phyloP scores from a whole-genome alignment of 2,797 vertebrate genomes.

The Crax fasciolata region DNA sequence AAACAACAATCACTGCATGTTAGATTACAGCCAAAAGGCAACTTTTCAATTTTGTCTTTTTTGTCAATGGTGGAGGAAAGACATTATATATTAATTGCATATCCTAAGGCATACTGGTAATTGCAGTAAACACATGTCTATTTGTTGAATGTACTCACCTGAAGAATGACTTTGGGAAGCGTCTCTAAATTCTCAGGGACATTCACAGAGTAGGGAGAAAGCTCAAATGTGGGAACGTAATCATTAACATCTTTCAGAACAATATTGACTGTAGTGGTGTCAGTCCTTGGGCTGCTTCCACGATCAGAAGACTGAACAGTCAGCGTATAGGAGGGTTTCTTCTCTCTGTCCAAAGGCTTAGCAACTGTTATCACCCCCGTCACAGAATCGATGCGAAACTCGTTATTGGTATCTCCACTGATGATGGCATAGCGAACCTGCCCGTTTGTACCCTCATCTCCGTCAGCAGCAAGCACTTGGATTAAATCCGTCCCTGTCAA shows the following conservation, averaged over 20 bases:
- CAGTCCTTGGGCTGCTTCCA: slow-evolving; percentile 90
- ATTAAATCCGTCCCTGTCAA: slow-evolving; percentile 92
- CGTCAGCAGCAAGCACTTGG: slow-evolving; percentile 90
- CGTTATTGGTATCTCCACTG: slow-evolving; percentile 83
- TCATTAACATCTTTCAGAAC: slow-evolving; percentile 93
- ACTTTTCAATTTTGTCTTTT: background rate
- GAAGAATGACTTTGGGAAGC: slow-evolving; percentile 90
- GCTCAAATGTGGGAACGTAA: slow-evolving; percentile 91
- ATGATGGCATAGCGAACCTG: slow-evolving; percentile 92
- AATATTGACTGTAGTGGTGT: slow-evolving; percentile 88
- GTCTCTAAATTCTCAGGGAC: slow-evolving; percentile 90
- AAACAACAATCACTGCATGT: background rate
- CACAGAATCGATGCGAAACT: slow-evolving; percentile 94
- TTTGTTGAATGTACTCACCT: slow-evolving; percentile 85
- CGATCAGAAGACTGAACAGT: slow-evolving; percentile 92
- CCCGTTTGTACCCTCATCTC: slow-evolving; percentile 93
- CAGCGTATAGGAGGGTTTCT: slow-evolving; percentile 84
- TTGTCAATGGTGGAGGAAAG: background rate
- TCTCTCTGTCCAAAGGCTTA: slow-evolving; percentile 92
- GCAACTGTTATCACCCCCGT: slow-evolving; percentile 93
- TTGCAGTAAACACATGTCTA: background rate
- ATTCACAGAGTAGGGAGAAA: slow-evolving; percentile 91
- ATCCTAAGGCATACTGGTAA: background rate
- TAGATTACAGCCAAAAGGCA: background rate
- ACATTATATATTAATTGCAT: background rate